Conservation (phyloP, 2,888 invertebrate genomes). For the Sesamia inferens region DNA sequence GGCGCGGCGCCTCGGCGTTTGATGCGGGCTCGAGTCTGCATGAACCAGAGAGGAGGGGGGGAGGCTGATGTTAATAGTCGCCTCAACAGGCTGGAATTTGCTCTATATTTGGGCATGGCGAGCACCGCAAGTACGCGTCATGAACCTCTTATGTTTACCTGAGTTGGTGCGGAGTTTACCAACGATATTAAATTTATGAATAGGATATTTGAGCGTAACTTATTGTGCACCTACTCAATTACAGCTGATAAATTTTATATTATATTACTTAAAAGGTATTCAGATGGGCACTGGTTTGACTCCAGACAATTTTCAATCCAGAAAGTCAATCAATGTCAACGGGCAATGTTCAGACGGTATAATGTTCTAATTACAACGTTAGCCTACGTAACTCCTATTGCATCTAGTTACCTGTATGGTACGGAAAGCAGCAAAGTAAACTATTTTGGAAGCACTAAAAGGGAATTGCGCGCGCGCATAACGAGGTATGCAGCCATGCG, state of each 20-base stretch:
- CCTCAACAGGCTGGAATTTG: constrained; percentile 70
- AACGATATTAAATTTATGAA: constrained; percentile 13
- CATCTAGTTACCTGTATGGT: constrained; percentile 44
- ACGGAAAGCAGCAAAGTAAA: constrained; percentile 60
- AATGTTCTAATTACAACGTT: not conserved
- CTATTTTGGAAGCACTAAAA: constrained; percentile 67
- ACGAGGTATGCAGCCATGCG: constrained; percentile 53
- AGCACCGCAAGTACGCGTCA: constrained; percentile 49
- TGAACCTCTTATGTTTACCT: constrained; percentile 52
- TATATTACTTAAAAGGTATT: not conserved
- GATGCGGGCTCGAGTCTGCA: constrained; percentile 46
- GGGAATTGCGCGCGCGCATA: constrained; percentile 56
- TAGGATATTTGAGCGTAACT: not conserved
- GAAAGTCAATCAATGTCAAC: not conserved
- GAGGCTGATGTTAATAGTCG: constrained; percentile 59
- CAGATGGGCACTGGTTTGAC: not conserved
- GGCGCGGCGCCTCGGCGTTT: constrained; percentile 45
- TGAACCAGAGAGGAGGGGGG: constrained; percentile 41
- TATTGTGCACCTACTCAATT: not conserved
- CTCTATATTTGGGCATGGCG: constrained; percentile 75
- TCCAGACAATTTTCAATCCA: not conserved
- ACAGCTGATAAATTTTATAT: not conserved
- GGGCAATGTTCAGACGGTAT: too few relatives aligned
- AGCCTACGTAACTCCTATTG: constrained; percentile 5
- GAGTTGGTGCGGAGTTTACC: constrained; percentile 19